Evolutionary conservation across 2,113 vertebrate species (phyloP), one percentile per base, ranked within the genome.

Genomic region (Melanostigma gelatinosum): DNA sequence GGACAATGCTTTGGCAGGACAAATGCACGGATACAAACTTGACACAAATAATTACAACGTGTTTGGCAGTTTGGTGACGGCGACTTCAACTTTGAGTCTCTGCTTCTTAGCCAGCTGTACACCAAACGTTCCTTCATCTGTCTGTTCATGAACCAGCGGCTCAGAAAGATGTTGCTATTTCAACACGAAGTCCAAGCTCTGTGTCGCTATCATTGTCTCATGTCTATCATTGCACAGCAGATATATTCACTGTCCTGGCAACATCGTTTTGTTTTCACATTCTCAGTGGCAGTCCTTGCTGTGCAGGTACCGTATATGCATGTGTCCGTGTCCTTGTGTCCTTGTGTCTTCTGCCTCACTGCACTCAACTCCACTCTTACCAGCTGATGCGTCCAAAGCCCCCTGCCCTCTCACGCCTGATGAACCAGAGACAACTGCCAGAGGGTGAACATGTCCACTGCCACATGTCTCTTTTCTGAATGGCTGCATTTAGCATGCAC

Each of bases 381-480:
- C 10, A 79, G 72, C 69, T 82, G 57, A 85, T 87, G 85, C 82
- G 80, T 85, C 67, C 48, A 77, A 77, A 76, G 70, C 72, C 80
- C 71, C 65, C 80, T 72, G 74, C 61, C 71, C 72, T 88, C 75
- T 85, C 74, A 72, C n/a, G 84, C 82, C 85, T 76, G 78, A 77
- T 89, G 84, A 91, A 87, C 80, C 80, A 84, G 74, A 88, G 86
- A 88, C 79, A 86, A 92, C 86, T 89, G 86, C 89, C 89, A 92
- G 90, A 89, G 87, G 92, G 88, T 90, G 90, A 92, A 92, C 91
- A 88, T 72, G 82, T 88, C 88, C 75, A 84, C 63, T 84, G 72
- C 79, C 75, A 81, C 81, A 75, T 69, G 72, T 82, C 79, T 87
- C 58, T 79, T 27, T 72, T 62, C 80, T 86, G 77, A 91, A 85